These are phyloP conservation scores for Euspilapteryx auroguttella DNA, from an alignment of 2,888 invertebrate species.

Conservation along the genomic window DNA sequence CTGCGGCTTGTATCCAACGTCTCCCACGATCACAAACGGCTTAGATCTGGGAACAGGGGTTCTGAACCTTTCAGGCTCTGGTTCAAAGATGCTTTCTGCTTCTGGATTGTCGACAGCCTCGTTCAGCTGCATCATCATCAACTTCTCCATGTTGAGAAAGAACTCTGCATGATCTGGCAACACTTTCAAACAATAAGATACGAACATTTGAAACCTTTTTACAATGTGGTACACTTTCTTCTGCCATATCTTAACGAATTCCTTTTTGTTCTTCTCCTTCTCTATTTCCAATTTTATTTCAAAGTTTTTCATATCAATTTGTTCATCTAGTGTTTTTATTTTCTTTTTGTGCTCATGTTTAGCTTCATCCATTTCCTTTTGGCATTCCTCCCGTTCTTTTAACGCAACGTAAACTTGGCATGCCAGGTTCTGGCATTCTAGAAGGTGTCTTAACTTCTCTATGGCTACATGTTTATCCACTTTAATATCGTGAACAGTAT, in stretches of 20 bases:
- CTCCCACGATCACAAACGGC: conserved; percentile 36
- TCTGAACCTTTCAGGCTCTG: conserved; percentile 15
- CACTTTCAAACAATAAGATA: conserved; percentile 28
- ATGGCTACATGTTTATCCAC: conserved; percentile 35
- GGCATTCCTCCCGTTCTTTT: conserved; percentile 33
- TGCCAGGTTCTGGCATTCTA: conserved; percentile 40
- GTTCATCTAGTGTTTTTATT: conserved; percentile 18
- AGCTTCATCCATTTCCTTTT: conserved; percentile 19
- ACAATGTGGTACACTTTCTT: conserved; percentile 39
- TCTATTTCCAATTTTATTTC: conserved; percentile 22
- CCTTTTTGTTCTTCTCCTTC: conserved; percentile 20
- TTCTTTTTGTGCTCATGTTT: conserved; percentile 25
- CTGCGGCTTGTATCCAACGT: conserved; percentile 22
- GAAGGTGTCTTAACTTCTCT: conserved; percentile 26
- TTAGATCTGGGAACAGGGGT: conserved; percentile 24
- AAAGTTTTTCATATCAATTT: conserved; percentile 21
- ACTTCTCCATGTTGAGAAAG: conserved; percentile 41
- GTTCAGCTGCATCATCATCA: conserved; percentile 37
- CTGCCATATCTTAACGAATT: conserved; percentile 27
- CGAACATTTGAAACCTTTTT: conserved; percentile 37
- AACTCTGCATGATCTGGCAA: conserved; percentile 43
- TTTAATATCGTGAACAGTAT: conserved; percentile 30
- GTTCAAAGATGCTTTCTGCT: conserved; percentile 25
- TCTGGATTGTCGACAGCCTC: conserved; percentile 24
- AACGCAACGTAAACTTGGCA: conserved; percentile 45